Evolutionary conservation across 2,888 invertebrate species (phyloP).

Genomic region (Ametastegia equiseti): DNA sequence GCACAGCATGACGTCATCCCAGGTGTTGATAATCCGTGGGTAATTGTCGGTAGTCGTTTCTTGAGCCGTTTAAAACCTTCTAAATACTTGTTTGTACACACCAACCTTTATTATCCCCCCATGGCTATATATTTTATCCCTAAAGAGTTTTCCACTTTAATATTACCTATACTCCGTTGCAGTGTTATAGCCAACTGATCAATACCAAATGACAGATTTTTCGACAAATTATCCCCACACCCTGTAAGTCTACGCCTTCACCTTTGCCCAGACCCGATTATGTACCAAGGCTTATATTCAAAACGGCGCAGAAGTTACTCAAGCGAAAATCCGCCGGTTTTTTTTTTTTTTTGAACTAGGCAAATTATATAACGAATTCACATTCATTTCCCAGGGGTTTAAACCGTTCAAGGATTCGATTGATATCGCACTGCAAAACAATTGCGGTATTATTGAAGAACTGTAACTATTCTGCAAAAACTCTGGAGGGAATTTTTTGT

Average conservation of each 20-base stretch:
- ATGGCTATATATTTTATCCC: not conserved
- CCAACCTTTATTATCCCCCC: conserved; percentile 47
- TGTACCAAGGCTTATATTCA: not conserved
- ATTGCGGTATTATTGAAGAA: not conserved
- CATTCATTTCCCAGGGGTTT: not conserved
- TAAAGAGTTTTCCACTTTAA: not conserved
- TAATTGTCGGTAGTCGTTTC: conserved; percentile 69
- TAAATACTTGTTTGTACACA: conserved; percentile 74
- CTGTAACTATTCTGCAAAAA: not conserved
- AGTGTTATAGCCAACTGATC: conserved; percentile 7
- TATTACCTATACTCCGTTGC: not conserved
- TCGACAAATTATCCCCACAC: not conserved
- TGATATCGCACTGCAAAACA: not conserved
- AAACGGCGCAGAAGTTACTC: not conserved
- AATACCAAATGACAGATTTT: not conserved
- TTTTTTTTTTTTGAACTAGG: not conserved
- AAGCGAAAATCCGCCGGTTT: conserved; percentile 13
- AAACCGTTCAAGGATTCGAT: not conserved
- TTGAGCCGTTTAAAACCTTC: conserved; percentile 72
- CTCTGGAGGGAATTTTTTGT: not conserved
- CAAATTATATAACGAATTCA: not conserved
- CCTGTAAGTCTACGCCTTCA: not conserved
- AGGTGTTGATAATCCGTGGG: conserved; percentile 75
- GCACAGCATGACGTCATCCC: conserved; percentile 69
- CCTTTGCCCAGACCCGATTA: not conserved